A percentile compares a stretch with the other conserved stretches of the same genome.
These are phyloP conservation scores for Heterodera filipjevi DNA, from an alignment of 2,888 invertebrate species.

Conservation along the genomic window DNA sequence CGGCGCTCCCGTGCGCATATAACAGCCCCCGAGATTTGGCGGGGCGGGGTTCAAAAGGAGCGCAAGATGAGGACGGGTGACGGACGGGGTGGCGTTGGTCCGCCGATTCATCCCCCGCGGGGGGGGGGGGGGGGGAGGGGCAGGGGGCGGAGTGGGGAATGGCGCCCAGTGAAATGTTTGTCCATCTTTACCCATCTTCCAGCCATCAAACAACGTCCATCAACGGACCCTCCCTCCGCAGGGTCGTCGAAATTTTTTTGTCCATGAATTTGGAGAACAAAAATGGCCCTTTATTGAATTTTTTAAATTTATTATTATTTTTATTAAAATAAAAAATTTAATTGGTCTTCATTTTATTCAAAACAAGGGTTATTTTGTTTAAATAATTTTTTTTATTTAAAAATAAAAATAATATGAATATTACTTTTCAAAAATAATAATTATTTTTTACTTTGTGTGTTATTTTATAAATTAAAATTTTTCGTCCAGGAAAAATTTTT, in stretches of 20 bases:
- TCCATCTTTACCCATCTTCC: conserved; percentile 8
- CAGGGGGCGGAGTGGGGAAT: neutral
- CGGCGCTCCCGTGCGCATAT: neutral
- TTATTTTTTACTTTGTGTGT: too few relatives aligned
- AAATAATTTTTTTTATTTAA: too few relatives aligned
- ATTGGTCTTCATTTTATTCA: neutral
- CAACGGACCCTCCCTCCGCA: neutral
- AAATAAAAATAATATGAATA: too few relatives aligned
- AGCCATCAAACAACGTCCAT: conserved; percentile 2
- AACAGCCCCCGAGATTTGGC: neutral
- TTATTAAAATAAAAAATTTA: conserved; percentile 5
- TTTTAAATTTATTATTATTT: neutral
- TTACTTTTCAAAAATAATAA: too few relatives aligned
- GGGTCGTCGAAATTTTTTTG: neutral
- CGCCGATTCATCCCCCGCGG: conserved; percentile 9
- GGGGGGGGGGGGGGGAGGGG: neutral
- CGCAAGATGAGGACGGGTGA: neutral
- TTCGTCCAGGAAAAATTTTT: neutral
- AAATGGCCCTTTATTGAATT: too few relatives aligned
- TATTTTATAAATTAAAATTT: too few relatives aligned
- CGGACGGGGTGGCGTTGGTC: neutral
- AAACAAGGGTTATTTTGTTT: too few relatives aligned
- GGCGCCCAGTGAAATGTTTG: conserved; percentile 12
- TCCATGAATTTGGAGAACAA: neutral
- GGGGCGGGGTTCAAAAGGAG: neutral